Evolutionary conservation across 1,140 invertebrate species (phyloP), one percentile per base, ranked within the genome.

Genomic region (Melitaea cinxia): DNA sequence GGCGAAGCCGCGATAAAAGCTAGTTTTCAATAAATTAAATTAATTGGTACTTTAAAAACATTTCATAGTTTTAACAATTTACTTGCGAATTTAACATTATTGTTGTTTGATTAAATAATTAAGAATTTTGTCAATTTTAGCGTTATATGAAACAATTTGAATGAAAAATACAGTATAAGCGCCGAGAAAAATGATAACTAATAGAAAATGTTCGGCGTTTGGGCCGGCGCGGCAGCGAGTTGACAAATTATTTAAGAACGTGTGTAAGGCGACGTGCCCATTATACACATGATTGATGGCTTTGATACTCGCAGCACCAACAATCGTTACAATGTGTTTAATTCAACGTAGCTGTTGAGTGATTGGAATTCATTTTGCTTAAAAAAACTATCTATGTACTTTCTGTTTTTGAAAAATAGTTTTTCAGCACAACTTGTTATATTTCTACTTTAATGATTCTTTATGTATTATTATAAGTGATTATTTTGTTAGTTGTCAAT

Each of bases 171-270:
- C 61, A 47, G 59, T 53, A 70, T 59, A 67, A 75, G 70, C 71
- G 69, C 70, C 62, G 71, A 74, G 78, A 82, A 80, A 78, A 83
- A 82, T 77, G 66, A 69, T 74, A 78, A 77, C 70, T 75, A 73
- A 54, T 71, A 65, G 68, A 70, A 73, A 80, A 70, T 68, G 75
- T 71, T 80, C 75, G 56, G 68, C 72, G 74, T 74, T 77, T 61
- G 73, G 70, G 70, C 74, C 70, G 63, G 64, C 78, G 64, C 70
- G 63, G 64, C 78, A 65, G 60, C 72, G 79, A 83, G 62, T 84
- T 89, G 87, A 89, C 85, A 89, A 89, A 89, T 89, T 89, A 89
- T 88, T 86, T 85, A 88, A 85, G 87, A 79, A 88, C 87, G 85
- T 89, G 86, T 86, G 78, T 81, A 59, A 78, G 77, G 78, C 79